Conservation (phyloP, 2,113 vertebrate genomes). For the Scopus umbretta region DNA sequence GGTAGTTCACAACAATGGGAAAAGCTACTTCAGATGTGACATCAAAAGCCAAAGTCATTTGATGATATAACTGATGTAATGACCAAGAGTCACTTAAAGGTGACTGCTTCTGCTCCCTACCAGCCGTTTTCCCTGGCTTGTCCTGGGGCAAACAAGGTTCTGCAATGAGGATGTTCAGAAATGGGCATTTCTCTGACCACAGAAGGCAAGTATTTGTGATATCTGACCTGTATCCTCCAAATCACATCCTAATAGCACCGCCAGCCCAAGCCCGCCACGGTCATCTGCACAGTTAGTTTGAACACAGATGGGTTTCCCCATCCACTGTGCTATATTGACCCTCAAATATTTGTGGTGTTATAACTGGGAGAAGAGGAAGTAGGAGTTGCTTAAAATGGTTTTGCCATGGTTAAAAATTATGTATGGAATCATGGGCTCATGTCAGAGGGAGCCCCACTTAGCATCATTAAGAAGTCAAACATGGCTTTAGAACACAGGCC, state of each 20-base stretch:
- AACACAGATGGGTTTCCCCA: neutral
- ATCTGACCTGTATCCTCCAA: neutral
- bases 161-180: neutral
- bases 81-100: neutral
- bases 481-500: neutral
- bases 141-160: neutral
- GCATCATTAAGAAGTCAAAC: neutral
- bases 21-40: neutral
- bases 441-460: neutral
- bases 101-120: accelerated
- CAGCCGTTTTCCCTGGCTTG: accelerated
- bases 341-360: neutral
- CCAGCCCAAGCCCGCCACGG: neutral
- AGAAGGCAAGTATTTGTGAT: neutral
- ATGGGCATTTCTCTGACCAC: neutral
- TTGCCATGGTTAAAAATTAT: neutral
- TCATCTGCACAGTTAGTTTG: neutral
- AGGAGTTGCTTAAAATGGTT: neutral
- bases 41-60: neutral
- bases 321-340: accelerated
- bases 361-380: neutral
- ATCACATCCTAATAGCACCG: neutral
- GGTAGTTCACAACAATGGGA: accelerated
- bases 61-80: too few relatives aligned
- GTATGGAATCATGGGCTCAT: accelerated